Base-by-base conservation (phyloP, 2,888 invertebrate genomes). In the Dromius quadrimaculatus region DNA sequence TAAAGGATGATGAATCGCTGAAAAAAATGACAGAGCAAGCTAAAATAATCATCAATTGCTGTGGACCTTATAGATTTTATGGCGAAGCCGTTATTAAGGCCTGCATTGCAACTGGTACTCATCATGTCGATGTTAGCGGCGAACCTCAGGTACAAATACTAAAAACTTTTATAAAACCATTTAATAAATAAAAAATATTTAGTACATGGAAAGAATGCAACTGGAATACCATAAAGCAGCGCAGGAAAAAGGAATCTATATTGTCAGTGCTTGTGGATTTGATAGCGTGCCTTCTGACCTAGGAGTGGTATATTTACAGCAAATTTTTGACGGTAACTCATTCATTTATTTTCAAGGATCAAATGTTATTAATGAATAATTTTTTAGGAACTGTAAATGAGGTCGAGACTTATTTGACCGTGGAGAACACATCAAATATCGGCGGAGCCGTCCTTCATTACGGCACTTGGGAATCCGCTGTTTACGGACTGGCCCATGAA, bases 41-140 rank as follows among this genome's bases (percentile, higher is more conserved):
- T 3, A 90, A 87, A 76, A 87, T 98, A 1, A 77, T 99, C 19
- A 88, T 97, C 0, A 98, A 97, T 83, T 95, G 95, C 82, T 94
- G 95, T 75, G 98, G 98, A 0, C 98, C 98, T 0, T 94, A 90
- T 81, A 84, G 90, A 11, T 90, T 95, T 78, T 93, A 89, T 82
- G 98, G 98, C 0, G 96, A 97, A 80, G 87, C 90, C 1, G 94
- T 98, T 3, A 91, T 98, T 0, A 89, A 90, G 76, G 96, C 97
- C 0, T 97, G 95, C 74, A 73, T 83, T 23, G 90, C 90, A 68
- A 87, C 88, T 50, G 89, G 89, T 68, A 88, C 97, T 0, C 91
- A 94, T 83, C 93, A 97, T 78, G 89, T 99, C 5, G 98, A 98
- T 81, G 91, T 98, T 34, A 93, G 91, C 78, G 98, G 97, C 3